Evolutionary conservation across 2,797 vertebrate species (phyloP).

Genomic region (Coilia nasus): DNA sequence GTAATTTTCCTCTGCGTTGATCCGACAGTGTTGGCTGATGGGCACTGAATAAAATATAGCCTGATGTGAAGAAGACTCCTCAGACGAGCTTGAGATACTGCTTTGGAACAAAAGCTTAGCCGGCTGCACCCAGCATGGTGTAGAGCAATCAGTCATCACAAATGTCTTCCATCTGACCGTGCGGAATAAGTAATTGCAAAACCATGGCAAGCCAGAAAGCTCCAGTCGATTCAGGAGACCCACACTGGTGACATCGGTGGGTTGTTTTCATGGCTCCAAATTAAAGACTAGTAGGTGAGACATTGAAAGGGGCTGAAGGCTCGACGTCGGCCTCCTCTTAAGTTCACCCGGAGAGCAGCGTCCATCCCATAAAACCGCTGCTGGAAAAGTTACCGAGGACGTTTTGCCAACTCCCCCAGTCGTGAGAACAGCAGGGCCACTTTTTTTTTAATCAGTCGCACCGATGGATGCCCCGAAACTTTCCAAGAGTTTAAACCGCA

Average conservation of each 20-base stretch:
- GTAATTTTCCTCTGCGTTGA: not conserved
- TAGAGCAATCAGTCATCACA: slow-evolving; percentile 1
- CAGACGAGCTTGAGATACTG: not conserved
- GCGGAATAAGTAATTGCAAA: not conserved
- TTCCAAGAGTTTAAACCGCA: slow-evolving; percentile 37
- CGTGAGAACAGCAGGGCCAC: not conserved
- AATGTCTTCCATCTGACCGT: not conserved
- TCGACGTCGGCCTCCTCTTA: slow-evolving; percentile 15
- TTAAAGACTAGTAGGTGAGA: slow-evolving; percentile 10
- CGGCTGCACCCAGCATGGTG: not conserved
- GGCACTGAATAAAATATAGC: not conserved
- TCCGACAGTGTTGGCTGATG: not conserved
- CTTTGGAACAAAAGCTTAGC: not conserved
- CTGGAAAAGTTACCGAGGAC: not conserved
- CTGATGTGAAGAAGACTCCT: not conserved
- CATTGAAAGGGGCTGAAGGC: not conserved
- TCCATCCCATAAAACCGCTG: not conserved
- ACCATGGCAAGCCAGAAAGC: not conserved
- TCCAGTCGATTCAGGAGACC: not conserved
- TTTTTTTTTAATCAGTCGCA: not conserved
- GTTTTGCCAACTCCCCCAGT: not conserved
- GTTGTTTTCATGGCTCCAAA: not conserved
- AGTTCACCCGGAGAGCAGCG: slow-evolving; percentile 9
- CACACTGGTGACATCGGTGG: not conserved
- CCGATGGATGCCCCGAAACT: slow-evolving; percentile 3